Evolutionary conservation across 1,140 invertebrate species (phyloP).

Genomic region (Notospermus geniculatus): DNA sequence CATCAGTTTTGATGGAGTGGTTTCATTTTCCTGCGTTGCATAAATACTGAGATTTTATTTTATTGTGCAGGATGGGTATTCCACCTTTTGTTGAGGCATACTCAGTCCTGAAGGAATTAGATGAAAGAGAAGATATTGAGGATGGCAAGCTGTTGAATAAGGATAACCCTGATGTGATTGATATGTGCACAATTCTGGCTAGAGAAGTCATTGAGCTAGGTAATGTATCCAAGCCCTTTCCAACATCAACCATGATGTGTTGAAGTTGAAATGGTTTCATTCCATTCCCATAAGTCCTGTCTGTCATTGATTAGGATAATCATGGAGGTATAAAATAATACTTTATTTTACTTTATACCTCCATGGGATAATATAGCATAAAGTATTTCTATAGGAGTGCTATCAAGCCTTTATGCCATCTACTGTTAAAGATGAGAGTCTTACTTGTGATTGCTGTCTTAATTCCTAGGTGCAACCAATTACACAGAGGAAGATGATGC

Average conservation of each 20-base stretch:
- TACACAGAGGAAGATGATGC: conserved; percentile 33
- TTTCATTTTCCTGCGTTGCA: neutral
- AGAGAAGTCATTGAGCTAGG: conserved; percentile 45
- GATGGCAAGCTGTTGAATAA: conserved; percentile 18
- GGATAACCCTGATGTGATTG: conserved; percentile 38
- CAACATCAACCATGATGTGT: neutral
- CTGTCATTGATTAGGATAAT: too few species aligned
- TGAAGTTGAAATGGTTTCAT: neutral
- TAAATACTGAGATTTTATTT: too few species aligned
- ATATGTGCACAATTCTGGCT: conserved; percentile 41
- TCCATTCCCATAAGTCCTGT: too few species aligned
- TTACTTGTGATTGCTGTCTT: too few species aligned
- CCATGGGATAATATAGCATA: too few species aligned
- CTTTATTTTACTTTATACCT: neutral
- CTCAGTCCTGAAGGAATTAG: conserved; percentile 31
- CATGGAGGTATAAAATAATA: neutral
- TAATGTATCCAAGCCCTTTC: conserved; percentile 12
- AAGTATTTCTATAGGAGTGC: too few species aligned
- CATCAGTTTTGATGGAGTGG: neutral
- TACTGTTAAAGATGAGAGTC: too few species aligned
- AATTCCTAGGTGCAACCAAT: conserved; percentile 12
- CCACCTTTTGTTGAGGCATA: conserved; percentile 45
- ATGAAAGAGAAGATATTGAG: conserved; percentile 10
- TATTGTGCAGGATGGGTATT: conserved; percentile 29
- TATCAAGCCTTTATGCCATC: too few species aligned